These are phyloP conservation scores for Prosopocoilus inquinatus DNA, from an alignment of 2,888 invertebrate genomes.

Conservation along the genomic window DNA sequence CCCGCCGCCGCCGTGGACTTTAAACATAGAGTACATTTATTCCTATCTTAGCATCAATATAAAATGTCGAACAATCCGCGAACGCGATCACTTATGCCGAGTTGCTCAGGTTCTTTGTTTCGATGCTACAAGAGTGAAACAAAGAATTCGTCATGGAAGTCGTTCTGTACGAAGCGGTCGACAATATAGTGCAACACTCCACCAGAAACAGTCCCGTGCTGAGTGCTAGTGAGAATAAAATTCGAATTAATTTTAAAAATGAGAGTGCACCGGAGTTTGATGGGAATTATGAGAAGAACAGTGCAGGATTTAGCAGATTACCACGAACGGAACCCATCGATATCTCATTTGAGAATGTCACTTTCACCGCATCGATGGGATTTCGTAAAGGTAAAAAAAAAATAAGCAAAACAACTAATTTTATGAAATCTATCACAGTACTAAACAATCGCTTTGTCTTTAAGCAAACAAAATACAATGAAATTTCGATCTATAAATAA, in stretches of 20 bases:
- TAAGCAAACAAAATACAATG: no score
- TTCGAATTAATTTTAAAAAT: not conserved
- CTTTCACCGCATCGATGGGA: constrained; percentile 70
- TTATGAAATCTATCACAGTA: no score
- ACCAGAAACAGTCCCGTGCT: constrained; percentile 11
- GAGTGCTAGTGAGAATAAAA: constrained; percentile 3
- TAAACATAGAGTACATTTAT: not conserved
- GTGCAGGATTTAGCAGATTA: constrained; percentile 33
- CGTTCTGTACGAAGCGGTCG: constrained; percentile 35
- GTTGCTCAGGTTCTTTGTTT: constrained; percentile 19
- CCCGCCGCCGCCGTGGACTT: not conserved
- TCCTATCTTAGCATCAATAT: constrained; percentile 1
- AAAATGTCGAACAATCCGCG: constrained; percentile 2
- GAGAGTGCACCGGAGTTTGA: not conserved
- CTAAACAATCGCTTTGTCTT: no score
- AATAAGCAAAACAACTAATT: no score
- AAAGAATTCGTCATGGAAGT: constrained; percentile 31
- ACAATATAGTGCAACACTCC: constrained; percentile 6
- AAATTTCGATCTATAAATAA: no score
- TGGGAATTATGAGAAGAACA: constrained; percentile 3
- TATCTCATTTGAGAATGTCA: constrained; percentile 71
- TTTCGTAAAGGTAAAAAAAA: constrained; percentile 64
- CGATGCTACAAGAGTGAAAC: constrained; percentile 15
- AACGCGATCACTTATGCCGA: not conserved
- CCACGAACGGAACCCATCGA: constrained; percentile 53